Evolutionary conservation across 2,797 vertebrate genomes (phyloP).

Genomic region (Myotis myotis): DNA sequence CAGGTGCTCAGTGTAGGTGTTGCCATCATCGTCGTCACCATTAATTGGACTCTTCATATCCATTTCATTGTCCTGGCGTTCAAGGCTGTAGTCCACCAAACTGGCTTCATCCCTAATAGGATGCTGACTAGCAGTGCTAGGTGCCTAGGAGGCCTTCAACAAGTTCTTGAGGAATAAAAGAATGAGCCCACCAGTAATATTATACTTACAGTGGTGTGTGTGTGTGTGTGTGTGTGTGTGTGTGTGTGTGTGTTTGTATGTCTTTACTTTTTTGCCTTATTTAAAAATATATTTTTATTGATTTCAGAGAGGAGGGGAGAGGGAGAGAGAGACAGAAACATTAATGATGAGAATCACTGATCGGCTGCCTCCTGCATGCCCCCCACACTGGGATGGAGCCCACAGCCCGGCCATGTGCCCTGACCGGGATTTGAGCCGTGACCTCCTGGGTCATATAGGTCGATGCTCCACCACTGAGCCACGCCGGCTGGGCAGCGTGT

Average conservation of each 20-base stretch:
- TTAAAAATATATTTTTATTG: too few species aligned
- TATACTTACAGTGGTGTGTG: neutral
- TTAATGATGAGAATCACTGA: too few species aligned
- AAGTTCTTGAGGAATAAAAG: neutral
- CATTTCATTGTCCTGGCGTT: neutral
- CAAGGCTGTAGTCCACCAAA: neutral
- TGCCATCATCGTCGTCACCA: fast-evolving
- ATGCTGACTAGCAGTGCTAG: neutral
- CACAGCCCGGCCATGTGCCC: too few species aligned
- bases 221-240: neutral
- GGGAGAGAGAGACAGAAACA: too few species aligned
- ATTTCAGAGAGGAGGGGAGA: too few species aligned
- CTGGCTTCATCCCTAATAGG: neutral
- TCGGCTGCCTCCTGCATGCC: too few species aligned
- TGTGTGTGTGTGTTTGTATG: neutral
- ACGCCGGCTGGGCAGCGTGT: too few species aligned
- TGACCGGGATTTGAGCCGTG: too few species aligned
- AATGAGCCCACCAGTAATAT: neutral
- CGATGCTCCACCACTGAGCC: too few species aligned
- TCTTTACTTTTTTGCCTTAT: too few species aligned
- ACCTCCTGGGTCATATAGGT: too few species aligned
- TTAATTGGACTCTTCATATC: neutral
- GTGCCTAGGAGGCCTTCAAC: neutral
- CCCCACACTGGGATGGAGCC: too few species aligned
- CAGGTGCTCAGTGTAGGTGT: neutral